These are phyloP conservation scores for Otolemur garnettii DNA, from an alignment of 2,113 vertebrate genomes.

Conservation along the genomic window DNA sequence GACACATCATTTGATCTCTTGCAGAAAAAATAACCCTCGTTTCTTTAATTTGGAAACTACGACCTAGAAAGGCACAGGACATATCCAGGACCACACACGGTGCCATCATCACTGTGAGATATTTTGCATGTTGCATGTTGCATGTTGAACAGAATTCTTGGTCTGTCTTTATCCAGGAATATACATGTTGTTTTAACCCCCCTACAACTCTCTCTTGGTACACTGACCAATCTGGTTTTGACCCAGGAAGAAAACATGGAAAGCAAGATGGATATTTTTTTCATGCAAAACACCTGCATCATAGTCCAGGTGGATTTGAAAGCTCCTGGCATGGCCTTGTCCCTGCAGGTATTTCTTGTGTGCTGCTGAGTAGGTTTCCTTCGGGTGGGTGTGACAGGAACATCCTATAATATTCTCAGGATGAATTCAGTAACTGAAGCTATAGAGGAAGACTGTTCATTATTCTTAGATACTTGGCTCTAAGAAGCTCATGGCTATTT, in stretches of 20 bases:
- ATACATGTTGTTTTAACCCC: neutral
- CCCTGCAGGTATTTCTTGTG: neutral
- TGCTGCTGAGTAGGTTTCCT: neutral
- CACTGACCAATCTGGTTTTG: slow-evolving; percentile 50
- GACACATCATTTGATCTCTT: neutral
- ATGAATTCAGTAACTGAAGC: slow-evolving; percentile 14
- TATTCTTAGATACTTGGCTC: neutral
- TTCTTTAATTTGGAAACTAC: slow-evolving; percentile 33
- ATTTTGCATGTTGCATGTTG: neutral
- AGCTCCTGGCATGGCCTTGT: neutral
- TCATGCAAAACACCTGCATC: slow-evolving; percentile 44
- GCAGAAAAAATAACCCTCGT: neutral
- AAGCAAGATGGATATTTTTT: slow-evolving; percentile 53
- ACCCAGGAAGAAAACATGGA: slow-evolving; percentile 57
- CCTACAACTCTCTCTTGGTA: slow-evolving; percentile 54
- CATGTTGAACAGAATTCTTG: neutral
- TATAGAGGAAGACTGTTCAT: neutral
- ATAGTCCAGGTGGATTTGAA: neutral
- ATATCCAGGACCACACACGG: neutral
- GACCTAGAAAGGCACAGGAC: neutral
- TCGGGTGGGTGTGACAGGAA: neutral
- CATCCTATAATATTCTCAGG: neutral
- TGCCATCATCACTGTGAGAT: neutral
- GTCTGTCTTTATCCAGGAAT: neutral
- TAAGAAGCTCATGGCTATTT: neutral